Evolutionary conservation across 2,113 vertebrate species (phyloP), one percentile per base, ranked within the genome.

Genomic region (Ascaphus truei): DNA sequence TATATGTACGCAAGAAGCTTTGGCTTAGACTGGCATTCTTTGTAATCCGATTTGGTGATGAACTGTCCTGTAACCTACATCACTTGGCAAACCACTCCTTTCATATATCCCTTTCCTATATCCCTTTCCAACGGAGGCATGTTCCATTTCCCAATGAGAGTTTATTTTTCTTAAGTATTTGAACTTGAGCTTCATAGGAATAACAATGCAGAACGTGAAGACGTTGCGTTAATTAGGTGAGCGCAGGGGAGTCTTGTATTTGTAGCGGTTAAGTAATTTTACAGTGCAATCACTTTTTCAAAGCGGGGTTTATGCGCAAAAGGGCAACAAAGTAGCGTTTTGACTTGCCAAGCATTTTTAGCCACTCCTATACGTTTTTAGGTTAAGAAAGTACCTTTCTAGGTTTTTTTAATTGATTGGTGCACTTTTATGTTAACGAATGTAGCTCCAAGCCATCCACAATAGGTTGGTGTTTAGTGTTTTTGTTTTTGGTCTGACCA

Each of bases 341-440:
- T 93, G 93, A 95, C 93, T 92, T 91, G 87, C 88, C 91, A 94
- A 90, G 93, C 89, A 83, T 92, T 95, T 93, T 91, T 93, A 86
- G 91, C 91, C 91, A 94, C 90, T 95, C 91, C 90, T 89, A 90
- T 93, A 89, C n/a, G n/a, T n/a, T n/a, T n/a, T n/a, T n/a, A n/a
- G n/a, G n/a, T n/a, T n/a, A n/a, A n/a, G n/a, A n/a, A n/a, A n/a
- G n/a, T n/a, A n/a, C n/a, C n/a, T n/a, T n/a, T n/a, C n/a, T n/a
- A n/a, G n/a, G n/a, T n/a, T n/a, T n/a, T n/a, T n/a, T n/a, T n/a
- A n/a, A n/a, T n/a, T n/a, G n/a, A n/a, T n/a, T n/a, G n/a, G n/a
- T n/a, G n/a, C n/a, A n/a, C n/a, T n/a, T n/a, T n/a, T n/a, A n/a
- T n/a, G n/a, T n/a, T n/a, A n/a, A n/a, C n/a, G n/a, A n/a, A n/a